Conservation (phyloP, 2,797 vertebrate genomes). For the Galagoides demidoff region DNA sequence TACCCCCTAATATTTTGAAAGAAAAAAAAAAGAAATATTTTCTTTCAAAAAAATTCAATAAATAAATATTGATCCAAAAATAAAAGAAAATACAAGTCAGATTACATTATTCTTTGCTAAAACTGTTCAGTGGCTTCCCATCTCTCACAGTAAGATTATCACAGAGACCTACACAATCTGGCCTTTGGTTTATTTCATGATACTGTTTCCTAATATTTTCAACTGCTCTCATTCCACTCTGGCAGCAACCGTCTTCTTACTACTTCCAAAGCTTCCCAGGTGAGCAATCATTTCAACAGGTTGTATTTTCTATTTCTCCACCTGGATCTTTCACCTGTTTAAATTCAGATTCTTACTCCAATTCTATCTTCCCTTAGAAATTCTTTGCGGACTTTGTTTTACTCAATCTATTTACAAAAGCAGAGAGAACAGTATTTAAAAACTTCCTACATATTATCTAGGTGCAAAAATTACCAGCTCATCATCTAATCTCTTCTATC, state of each 20-base stretch:
- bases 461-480: neutral
- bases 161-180: neutral
- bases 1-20: too few species aligned
- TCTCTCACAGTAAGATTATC: neutral
- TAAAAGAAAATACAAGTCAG: neutral
- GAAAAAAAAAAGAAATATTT: too few species aligned
- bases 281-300: neutral
- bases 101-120: neutral
- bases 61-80: too few species aligned
- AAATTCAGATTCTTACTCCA: neutral
- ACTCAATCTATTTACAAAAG: neutral
- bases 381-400: neutral
- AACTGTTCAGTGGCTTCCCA: neutral
- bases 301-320: neutral
- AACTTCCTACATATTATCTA: neutral
- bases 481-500: neutral
- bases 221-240: neutral
- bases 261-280: neutral
- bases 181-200: neutral
- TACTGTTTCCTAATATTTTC: neutral
- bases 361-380: neutral
- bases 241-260: neutral
- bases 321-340: neutral
- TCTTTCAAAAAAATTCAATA: too few species aligned
- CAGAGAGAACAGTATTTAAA: neutral